Percentiles rank a stretch among this genome's conserved stretches.
Evolutionary conservation across 2,888 invertebrate species (phyloP).

Genomic region (Drosophila falleni): DNA sequence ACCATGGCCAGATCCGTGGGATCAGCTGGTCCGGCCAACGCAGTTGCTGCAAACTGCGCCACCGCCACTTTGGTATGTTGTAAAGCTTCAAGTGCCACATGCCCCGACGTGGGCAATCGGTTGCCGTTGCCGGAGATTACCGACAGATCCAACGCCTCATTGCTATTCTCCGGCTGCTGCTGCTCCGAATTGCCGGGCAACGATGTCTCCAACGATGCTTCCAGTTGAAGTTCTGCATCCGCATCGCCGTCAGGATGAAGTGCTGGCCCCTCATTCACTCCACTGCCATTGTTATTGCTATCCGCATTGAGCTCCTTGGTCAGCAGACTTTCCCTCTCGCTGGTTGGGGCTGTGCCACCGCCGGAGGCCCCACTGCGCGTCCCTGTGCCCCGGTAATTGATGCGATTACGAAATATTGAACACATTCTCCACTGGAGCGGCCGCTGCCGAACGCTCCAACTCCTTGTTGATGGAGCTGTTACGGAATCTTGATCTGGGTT

Average conservation of each 20-base stretch:
- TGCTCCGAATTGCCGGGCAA: neutral
- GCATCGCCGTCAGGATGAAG: slow-evolving; percentile 17
- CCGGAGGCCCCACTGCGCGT: slow-evolving; percentile 64
- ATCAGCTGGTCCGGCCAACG: slow-evolving; percentile 87
- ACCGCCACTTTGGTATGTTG: slow-evolving; percentile 93
- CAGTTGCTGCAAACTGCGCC: slow-evolving; percentile 96
- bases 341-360: slow-evolving; percentile 28
- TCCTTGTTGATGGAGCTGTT: slow-evolving; percentile 13
- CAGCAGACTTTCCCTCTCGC: slow-evolving; percentile 59
- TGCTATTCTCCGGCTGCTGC: slow-evolving; percentile 66
- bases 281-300: slow-evolving; percentile 81
- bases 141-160: slow-evolving; percentile 84
- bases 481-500: neutral
- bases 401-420: slow-evolving; percentile 85
- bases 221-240: slow-evolving; percentile 22
- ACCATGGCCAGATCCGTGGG: slow-evolving; percentile 93
- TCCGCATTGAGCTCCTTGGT: slow-evolving; percentile 83
- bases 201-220: slow-evolving; percentile 20
- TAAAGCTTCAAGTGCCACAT: slow-evolving; percentile 96
- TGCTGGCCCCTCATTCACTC: slow-evolving; percentile 33
- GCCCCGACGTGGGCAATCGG: slow-evolving; percentile 86
- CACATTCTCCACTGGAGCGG: slow-evolving; percentile 74
- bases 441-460: slow-evolving; percentile 28
- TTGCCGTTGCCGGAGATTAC: slow-evolving; percentile 75
- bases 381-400: slow-evolving; percentile 83